Conservation (phyloP, 2,113 vertebrate species). For the Quiscalus mexicanus region DNA sequence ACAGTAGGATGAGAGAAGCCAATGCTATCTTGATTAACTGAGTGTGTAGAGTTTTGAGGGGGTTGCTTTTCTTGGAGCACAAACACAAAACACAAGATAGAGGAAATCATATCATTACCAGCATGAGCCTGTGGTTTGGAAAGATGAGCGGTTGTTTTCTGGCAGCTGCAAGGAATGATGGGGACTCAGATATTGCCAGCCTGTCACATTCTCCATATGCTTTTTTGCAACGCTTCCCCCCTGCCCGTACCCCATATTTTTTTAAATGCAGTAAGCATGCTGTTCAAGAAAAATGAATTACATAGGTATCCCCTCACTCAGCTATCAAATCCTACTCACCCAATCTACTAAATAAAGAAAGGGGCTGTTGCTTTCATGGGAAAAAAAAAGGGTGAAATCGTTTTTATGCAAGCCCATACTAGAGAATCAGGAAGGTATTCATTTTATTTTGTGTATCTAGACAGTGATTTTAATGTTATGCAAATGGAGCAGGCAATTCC, state of each 20-base stretch:
- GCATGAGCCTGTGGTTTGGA: conserved; percentile 74
- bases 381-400: neutral
- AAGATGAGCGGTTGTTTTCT: conserved; percentile 68
- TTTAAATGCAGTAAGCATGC: neutral
- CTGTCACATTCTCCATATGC: neutral
- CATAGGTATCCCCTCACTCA: neutral
- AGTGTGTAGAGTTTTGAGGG: neutral
- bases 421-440: conserved; percentile 53
- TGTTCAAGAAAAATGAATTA: conserved; percentile 29
- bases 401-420: conserved; percentile 50
- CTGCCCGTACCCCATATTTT: neutral
- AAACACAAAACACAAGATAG: conserved; percentile 21
- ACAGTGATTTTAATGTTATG: conserved; percentile 76
- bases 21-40: neutral
- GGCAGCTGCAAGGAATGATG: conserved; percentile 76
- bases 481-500: conserved; percentile 69
- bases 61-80: conserved; percentile 25
- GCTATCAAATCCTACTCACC: conserved; percentile 34
- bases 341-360: neutral
- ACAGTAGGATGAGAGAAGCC: neutral
- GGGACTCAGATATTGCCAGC: conserved; percentile 49
- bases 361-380: neutral
- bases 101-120: conserved; percentile 59
- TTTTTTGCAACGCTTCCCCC: neutral
- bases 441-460: conserved; percentile 66